Conservation (phyloP, 1,140 invertebrate genomes). For the Vanessa atalanta region DNA sequence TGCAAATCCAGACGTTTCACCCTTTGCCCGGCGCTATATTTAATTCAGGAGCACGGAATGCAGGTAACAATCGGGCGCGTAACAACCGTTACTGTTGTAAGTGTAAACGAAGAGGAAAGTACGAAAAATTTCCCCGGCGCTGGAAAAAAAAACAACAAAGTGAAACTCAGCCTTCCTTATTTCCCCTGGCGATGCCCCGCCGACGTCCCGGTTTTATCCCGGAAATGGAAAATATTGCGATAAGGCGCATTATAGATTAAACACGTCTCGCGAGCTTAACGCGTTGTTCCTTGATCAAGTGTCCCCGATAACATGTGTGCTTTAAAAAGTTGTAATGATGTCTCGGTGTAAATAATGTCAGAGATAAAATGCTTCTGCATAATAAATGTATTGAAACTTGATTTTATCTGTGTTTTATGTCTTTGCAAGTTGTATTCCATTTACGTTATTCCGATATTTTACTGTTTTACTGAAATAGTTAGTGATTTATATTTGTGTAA, state of each 20-base stretch:
- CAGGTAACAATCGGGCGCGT: conserved; percentile 71
- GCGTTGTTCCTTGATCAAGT: conserved; percentile 60
- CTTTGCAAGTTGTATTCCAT: neutral
- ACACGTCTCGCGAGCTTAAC: conserved; percentile 66
- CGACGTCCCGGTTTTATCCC: conserved; percentile 66
- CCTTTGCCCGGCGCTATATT: conserved; percentile 73
- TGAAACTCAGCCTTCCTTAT: conserved; percentile 78
- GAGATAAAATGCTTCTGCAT: conserved; percentile 63
- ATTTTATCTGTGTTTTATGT: conserved; percentile 20
- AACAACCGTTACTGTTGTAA: conserved; percentile 76
- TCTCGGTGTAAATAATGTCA: conserved; percentile 55
- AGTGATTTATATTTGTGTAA: no score
- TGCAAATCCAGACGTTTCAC: conserved; percentile 76
- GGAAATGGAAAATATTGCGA: conserved; percentile 80
- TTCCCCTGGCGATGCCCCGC: conserved; percentile 75
- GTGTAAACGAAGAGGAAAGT: conserved; percentile 77
- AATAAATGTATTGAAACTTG: conserved; percentile 37
- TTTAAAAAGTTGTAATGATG: conserved; percentile 62
- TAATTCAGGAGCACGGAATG: conserved; percentile 72
- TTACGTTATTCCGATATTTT: conserved; percentile 2
- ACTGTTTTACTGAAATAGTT: neutral
- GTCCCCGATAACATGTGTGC: conserved; percentile 51
- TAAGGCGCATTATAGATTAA: conserved; percentile 80
- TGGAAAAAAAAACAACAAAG: conserved; percentile 75
- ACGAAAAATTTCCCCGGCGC: conserved; percentile 67